Conservation (phyloP, 2,797 vertebrate genomes). For the Pangasius sanitwongsei region DNA sequence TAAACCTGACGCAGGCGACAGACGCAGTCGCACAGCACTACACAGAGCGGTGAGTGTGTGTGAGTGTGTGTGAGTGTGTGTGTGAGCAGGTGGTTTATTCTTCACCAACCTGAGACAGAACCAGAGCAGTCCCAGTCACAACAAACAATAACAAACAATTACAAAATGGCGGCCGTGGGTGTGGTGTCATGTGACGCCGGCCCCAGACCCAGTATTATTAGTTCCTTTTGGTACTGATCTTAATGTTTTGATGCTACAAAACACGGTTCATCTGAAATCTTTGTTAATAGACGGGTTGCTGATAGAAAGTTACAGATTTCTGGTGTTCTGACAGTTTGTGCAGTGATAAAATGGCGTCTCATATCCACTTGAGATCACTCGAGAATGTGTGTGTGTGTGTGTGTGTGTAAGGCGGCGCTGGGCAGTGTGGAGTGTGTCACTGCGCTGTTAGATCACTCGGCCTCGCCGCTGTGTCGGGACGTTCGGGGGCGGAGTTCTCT, state of each 20-base stretch:
- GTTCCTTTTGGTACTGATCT: neutral
- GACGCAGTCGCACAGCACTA: slow-evolving; percentile 87
- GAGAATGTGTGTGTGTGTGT: slow-evolving; percentile 20
- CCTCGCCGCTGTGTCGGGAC: slow-evolving; percentile 90
- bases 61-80: neutral
- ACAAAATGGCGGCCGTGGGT: neutral
- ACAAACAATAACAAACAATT: neutral
- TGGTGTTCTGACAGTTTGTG: neutral
- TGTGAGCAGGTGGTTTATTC: neutral
- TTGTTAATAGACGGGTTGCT: neutral
- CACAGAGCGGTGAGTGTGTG: slow-evolving; percentile 85
- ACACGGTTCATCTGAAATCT: neutral
- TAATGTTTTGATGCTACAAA: neutral
- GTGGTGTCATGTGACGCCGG: neutral
- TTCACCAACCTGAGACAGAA: neutral
- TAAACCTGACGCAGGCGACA: slow-evolving; percentile 88
- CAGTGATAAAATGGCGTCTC: neutral
- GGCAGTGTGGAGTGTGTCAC: slow-evolving; percentile 91
- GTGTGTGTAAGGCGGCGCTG: slow-evolving; percentile 80
- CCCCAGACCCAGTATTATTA: neutral
- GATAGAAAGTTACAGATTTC: neutral
- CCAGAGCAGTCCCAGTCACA: neutral
- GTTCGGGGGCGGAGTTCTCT: slow-evolving; percentile 89
- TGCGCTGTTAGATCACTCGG: slow-evolving; percentile 91
- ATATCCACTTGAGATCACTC: neutral